These are phyloP conservation scores for Prietella phreatophila DNA, from an alignment of 2,113 vertebrate species.

Conservation along the genomic window DNA sequence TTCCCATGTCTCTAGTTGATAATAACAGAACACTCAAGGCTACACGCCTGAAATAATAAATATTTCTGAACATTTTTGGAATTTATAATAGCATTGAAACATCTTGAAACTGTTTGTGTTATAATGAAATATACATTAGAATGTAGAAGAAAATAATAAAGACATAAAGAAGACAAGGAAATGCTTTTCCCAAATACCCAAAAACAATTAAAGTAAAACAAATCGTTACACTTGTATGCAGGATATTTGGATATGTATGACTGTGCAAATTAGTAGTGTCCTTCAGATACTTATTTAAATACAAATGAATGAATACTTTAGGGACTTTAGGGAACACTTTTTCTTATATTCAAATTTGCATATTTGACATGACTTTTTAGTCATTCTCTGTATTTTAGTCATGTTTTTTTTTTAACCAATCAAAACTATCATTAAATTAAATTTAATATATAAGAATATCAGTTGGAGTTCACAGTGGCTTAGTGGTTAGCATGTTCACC, in stretches of 20 bases:
- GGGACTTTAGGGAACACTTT: neutral
- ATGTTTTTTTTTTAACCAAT: neutral
- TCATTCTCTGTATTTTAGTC: neutral
- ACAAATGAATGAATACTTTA: neutral
- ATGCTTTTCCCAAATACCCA: neutral
- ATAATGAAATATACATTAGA: neutral
- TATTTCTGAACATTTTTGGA: neutral
- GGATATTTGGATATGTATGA: neutral
- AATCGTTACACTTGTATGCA: neutral
- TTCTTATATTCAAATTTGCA: neutral
- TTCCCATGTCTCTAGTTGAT: neutral
- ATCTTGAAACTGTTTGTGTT: neutral
- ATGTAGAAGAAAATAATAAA: no score
- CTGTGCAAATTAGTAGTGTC: neutral
- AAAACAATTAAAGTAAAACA: neutral
- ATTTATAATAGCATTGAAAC: neutral
- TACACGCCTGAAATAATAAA: neutral
- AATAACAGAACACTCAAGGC: neutral
- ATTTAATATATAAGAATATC: neutral
- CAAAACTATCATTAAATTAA: neutral
- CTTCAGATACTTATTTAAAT: neutral
- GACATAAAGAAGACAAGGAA: neutral
- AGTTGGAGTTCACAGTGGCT: no score
- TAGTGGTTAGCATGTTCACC: no score
- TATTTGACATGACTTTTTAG: neutral